Base-by-base conservation (phyloP, 2,113 vertebrate species). In the Pollachius pollachius region DNA sequence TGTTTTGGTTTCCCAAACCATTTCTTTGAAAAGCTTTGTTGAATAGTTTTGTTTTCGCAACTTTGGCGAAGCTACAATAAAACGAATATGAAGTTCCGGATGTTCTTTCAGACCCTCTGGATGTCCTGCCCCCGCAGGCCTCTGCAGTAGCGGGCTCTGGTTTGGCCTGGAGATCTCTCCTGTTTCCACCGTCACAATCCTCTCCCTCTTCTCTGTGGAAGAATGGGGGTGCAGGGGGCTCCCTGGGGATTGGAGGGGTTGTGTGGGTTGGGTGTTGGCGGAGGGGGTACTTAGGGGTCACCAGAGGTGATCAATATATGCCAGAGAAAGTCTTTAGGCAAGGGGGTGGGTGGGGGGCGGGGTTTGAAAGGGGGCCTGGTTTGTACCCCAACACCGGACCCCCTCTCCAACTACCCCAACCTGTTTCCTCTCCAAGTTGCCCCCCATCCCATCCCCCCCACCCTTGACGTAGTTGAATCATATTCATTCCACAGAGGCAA, bases 231-330 rank as follows among this genome's bases (percentile, higher is more conserved):
- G 60, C 21, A 11, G 54, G 7, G 71, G 52, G 69, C 64, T 84
- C 88, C 85, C 78, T 15, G 12, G 11, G 19, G n/a, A 9, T 18
- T 1, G 76, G 41, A 48, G 41, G 41, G 41, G 41, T 48, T 48
- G 41, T 48, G 41, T 48, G 41, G 60, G 23, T 21, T 12, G 21
- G 59, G 59, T 13, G 59, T 15, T 23, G 13, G 60, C 12, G 60
- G 60, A 12, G 54, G 7, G 70, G 1, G 15, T 7, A 27, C 30
- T 30, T 30, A 30, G 70, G 79, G 86, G 87, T 85, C 84, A 83
- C 88, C 85, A 86, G 81, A 81, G 78, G 85, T 87, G 88, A 89
- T 89, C 88, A 87, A 88, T 89, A 85, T 84, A 81, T 87, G 87
- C 75, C 84, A 84, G 75, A 81, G 87, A 89, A 87, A 88, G 85